phyloP scores from a whole-genome alignment of 1,140 invertebrate genomes.

The Helicoverpa zea region DNA sequence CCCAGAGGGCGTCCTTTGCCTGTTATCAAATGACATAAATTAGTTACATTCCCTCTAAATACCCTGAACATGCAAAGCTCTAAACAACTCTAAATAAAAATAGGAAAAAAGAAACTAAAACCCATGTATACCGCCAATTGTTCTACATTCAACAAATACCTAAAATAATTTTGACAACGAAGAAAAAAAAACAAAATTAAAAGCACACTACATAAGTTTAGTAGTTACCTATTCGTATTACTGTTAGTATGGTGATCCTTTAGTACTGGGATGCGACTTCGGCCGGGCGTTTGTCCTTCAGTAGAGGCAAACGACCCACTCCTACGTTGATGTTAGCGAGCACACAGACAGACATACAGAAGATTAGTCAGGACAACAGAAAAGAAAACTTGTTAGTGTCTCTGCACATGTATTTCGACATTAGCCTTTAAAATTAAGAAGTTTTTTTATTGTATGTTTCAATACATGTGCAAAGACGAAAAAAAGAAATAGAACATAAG shows the following conservation, averaged over 20 bases:
- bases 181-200: conserved; percentile 41
- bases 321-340: conserved; percentile 82
- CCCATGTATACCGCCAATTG: conserved; percentile 48
- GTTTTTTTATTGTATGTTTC: not conserved
- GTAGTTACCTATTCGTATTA: conserved; percentile 82
- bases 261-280: conserved; percentile 82
- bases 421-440: not conserved
- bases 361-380: conserved; percentile 74
- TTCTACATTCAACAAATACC: conserved; percentile 24
- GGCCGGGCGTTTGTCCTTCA: conserved; percentile 80
- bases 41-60: conserved; percentile 46
- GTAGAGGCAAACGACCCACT: conserved; percentile 84
- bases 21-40: conserved; percentile 67
- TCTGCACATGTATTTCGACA: conserved; percentile 67
- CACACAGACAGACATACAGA: conserved; percentile 75
- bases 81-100: conserved; percentile 47
- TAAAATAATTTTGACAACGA: conserved; percentile 39
- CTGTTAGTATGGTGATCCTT: conserved; percentile 83
- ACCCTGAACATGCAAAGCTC: conserved; percentile 45
- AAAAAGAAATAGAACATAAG: conserved; percentile 47
- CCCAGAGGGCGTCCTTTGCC: conserved; percentile 90
- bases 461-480: conserved; percentile 60
- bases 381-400: conserved; percentile 65
- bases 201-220: conserved; percentile 58
- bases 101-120: conserved; percentile 49